These are phyloP conservation scores for Ameiurus melas DNA, from an alignment of 2,113 vertebrate genomes.

Conservation along the genomic window DNA sequence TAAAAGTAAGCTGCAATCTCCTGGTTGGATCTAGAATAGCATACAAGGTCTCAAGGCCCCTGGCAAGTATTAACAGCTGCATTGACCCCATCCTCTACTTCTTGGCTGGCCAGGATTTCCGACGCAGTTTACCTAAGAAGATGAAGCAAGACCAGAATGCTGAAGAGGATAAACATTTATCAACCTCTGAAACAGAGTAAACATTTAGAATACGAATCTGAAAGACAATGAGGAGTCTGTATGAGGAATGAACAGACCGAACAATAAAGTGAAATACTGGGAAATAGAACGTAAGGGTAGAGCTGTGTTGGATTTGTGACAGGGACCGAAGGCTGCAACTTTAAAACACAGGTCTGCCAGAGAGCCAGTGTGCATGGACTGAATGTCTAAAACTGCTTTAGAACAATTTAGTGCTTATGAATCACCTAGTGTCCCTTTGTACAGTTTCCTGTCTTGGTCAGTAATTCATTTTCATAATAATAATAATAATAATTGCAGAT, in stretches of 20 bases:
- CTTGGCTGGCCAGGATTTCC: slow-evolving; percentile 80
- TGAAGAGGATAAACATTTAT: background rate
- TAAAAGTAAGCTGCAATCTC: slow-evolving; percentile 78
- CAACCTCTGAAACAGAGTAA: background rate
- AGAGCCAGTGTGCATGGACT: background rate
- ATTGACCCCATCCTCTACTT: slow-evolving; percentile 94
- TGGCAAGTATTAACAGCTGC: slow-evolving; percentile 93
- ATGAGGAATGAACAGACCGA: background rate
- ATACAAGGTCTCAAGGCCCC: slow-evolving; percentile 89
- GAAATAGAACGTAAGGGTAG: background rate
- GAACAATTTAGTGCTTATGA: background rate
- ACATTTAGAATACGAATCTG: background rate
- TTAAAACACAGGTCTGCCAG: background rate
- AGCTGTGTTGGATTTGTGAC: background rate
- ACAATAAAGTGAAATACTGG: background rate
- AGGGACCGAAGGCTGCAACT: background rate
- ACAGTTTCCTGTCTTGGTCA: background rate
- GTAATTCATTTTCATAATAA: background rate
- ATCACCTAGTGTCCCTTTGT: background rate
- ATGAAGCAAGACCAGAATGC: background rate
- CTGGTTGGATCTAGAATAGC: slow-evolving; percentile 83
- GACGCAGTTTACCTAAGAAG: slow-evolving; percentile 10
- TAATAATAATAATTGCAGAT: background rate
- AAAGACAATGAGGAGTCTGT: background rate
- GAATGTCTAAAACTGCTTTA: background rate